These are phyloP conservation scores for Cossypha heuglini DNA, from an alignment of 2,797 vertebrate species.

Conservation along the genomic window DNA sequence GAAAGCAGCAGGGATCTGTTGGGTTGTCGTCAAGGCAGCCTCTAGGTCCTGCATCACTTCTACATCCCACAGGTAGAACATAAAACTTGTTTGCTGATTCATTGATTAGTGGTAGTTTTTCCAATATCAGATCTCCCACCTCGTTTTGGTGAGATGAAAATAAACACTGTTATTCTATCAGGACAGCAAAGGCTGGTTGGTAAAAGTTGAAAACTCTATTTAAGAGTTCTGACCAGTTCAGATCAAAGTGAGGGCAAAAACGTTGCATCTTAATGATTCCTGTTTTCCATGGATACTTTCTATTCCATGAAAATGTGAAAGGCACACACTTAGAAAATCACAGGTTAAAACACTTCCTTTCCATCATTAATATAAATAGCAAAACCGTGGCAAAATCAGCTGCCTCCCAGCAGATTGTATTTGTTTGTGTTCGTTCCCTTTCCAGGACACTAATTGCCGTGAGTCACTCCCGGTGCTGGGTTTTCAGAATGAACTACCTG, in stretches of 20 bases:
- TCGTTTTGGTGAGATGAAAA: not conserved
- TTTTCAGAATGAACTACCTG: constrained; percentile 34
- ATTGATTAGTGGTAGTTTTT: fast-evolving
- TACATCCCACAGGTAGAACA: not conserved
- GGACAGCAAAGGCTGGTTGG: not conserved
- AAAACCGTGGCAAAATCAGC: not conserved
- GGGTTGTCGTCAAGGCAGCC: not conserved
- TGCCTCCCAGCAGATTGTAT: not conserved
- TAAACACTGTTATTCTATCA: not conserved
- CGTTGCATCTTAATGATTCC: fast-evolving
- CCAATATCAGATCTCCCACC: not conserved
- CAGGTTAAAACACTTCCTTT: not conserved
- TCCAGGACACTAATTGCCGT: not conserved
- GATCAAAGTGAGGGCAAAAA: not conserved
- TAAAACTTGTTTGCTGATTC: not conserved
- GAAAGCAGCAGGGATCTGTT: not conserved
- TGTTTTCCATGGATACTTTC: not conserved
- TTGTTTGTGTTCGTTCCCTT: constrained; percentile 29
- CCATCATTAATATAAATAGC: not conserved
- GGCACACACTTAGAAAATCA: not conserved
- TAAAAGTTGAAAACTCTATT: not conserved
- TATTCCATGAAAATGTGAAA: not conserved
- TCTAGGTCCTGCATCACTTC: not conserved
- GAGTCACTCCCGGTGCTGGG: constrained; percentile 15
- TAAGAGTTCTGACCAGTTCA: not conserved